Evolutionary conservation across 2,888 invertebrate species (phyloP), one percentile per base, ranked within the genome.

Genomic region (Formica aserva): DNA sequence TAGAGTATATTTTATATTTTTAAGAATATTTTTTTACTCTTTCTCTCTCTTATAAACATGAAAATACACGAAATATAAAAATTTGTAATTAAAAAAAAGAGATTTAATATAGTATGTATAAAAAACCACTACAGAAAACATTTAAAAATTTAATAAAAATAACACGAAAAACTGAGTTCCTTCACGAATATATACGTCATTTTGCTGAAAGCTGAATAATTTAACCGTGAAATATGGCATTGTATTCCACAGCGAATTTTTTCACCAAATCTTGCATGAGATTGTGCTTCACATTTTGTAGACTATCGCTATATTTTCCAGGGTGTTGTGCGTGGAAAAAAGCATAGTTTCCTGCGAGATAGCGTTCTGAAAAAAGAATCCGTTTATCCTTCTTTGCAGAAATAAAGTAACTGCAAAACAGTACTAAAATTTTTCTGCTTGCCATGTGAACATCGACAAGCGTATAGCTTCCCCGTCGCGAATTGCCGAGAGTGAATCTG

Each of bases 171-270:
- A 67, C 8, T n/a, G 29, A 22, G 0, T 3, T 32, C 22, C 41
- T 78, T n/a, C 6, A 15, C 41, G 32, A 41, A 77, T 69, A 32
- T 41, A 8, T 22, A 41, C 32, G 32, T 22, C 9, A 45, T 60
- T 78, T 41, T 41, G 66, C 55, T 55, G 41, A 45, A 57, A 69
- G 57, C 13, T 32, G 22, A 69, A 78, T 78, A 78, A 78, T 57
- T 69, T 60, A 67, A 69, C 6, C 13, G 22, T 32, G 32, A 69
- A 57, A 41, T 57, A 57, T 45, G 41, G 11, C 77, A 38, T 29
- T 29, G 26, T 41, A 60, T 45, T 41, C 38, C 22, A 29, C 38
- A 41, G n/a, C 18, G 18, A 48, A 66, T 77, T 77, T 77, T 78
- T 78, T 65, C 8, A 63, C 26, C 48, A 76, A 76, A 52, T 52